Conservation (phyloP, 2,797 vertebrate genomes). For the Pipistrellus pygmaeus region DNA sequence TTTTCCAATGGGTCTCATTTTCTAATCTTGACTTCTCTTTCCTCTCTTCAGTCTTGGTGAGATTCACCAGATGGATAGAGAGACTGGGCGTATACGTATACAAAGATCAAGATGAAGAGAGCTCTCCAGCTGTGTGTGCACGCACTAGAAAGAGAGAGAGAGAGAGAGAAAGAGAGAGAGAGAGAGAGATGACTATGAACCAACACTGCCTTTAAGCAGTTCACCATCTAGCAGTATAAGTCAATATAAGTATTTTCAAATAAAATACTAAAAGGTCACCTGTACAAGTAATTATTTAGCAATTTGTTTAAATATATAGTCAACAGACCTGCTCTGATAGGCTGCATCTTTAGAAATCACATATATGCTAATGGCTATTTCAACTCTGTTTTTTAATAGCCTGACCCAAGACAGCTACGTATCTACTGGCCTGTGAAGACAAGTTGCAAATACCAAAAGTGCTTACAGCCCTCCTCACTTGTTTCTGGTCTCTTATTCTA, state of each 20-base stretch:
- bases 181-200: not conserved
- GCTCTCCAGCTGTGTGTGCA: not conserved
- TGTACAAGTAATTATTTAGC: not conserved
- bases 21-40: not conserved
- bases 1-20: not conserved
- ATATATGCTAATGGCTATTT: not conserved
- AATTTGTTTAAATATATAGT: constrained; percentile 18
- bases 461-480: not conserved
- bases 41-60: not conserved
- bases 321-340: not conserved
- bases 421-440: not conserved
- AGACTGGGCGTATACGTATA: not conserved
- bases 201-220: not conserved
- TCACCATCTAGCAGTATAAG: not conserved
- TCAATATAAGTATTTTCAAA: constrained; percentile 1
- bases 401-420: not conserved
- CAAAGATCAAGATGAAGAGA: not conserved
- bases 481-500: not conserved
- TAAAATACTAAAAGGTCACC: not conserved
- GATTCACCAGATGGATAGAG: not conserved
- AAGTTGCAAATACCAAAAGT: not conserved
- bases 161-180: too few relatives aligned
- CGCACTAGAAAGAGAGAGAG: not conserved
- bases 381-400: not conserved
- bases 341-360: not conserved